Conservation (phyloP, 2,113 vertebrate species). For the Leptosomus discolor region DNA sequence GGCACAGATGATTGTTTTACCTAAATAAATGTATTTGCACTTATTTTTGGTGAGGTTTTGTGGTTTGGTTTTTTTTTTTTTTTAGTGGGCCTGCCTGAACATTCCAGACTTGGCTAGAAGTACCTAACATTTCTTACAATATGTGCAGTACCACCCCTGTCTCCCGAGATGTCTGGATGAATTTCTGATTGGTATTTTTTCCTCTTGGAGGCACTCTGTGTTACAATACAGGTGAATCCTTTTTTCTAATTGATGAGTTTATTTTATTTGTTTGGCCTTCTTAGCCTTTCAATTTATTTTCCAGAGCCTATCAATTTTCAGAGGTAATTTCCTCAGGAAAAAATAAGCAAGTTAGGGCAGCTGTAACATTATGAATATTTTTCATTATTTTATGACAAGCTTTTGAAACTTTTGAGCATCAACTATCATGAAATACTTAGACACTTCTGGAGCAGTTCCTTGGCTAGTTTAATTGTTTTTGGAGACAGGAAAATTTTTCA, state of each 20-base stretch:
- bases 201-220: neutral
- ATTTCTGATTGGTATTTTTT: conserved; percentile 6
- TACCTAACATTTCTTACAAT: neutral
- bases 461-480: neutral
- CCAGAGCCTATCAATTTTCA: too few relatives aligned
- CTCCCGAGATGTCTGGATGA: neutral
- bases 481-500: neutral
- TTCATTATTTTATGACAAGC: neutral
- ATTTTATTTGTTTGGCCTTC: neutral
- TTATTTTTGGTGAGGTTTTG: conserved; percentile 28
- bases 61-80: neutral
- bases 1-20: conserved; percentile 74
- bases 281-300: conserved; percentile 12
- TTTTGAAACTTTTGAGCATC: neutral
- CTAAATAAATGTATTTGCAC: conserved; percentile 74
- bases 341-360: neutral
- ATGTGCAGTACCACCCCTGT: neutral
- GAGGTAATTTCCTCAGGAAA: neutral
- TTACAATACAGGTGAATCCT: neutral
- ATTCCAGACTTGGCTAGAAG: neutral
- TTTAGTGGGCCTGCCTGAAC: neutral
- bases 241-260: neutral
- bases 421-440: neutral
- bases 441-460: neutral
- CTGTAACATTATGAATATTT: neutral